Evolutionary conservation across 2,888 invertebrate genomes (phyloP).

Genomic region (Netelia virgata): DNA sequence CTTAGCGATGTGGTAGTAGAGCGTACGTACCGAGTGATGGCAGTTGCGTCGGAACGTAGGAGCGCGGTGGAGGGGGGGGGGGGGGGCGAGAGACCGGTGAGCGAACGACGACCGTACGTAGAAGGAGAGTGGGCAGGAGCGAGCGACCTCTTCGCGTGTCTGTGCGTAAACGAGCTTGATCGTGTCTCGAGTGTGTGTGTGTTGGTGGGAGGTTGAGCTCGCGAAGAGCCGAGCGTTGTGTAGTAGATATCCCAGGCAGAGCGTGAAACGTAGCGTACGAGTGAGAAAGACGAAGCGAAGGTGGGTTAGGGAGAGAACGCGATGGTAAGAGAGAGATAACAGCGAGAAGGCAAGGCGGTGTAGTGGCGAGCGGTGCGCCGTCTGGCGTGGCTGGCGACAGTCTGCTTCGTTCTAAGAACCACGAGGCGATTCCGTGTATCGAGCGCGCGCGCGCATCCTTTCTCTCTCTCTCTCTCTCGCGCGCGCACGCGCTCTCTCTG

Average conservation of each 20-base stretch:
- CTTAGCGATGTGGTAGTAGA: constrained; percentile 24
- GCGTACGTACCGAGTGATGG: background rate
- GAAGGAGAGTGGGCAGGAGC: background rate
- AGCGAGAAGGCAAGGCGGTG: constrained; percentile 62
- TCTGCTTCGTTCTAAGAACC: constrained; percentile 84
- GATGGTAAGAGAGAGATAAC: constrained; percentile 40
- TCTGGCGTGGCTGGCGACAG: constrained; percentile 84
- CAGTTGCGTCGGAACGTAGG: background rate
- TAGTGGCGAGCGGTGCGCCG: constrained; percentile 82
- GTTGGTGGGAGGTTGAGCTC: constrained; percentile 60
- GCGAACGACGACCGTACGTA: background rate
- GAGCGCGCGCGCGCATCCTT: constrained; percentile 77
- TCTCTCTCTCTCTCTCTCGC: constrained; percentile 38
- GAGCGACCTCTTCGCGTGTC: background rate
- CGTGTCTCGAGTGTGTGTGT: constrained; percentile 5
- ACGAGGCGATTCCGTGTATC: constrained; percentile 84
- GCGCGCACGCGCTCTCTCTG: constrained; percentile 34
- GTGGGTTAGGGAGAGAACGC: constrained; percentile 38
- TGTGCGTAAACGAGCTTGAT: background rate
- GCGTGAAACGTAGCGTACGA: constrained; percentile 23
- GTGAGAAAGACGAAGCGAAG: constrained; percentile 21
- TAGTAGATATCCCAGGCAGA: background rate
- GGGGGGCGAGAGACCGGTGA: background rate
- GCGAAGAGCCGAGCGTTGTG: constrained; percentile 3
- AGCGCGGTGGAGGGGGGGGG: background rate